phyloP scores from a whole-genome alignment of 2,888 invertebrate species.

The Lithophane socia region DNA sequence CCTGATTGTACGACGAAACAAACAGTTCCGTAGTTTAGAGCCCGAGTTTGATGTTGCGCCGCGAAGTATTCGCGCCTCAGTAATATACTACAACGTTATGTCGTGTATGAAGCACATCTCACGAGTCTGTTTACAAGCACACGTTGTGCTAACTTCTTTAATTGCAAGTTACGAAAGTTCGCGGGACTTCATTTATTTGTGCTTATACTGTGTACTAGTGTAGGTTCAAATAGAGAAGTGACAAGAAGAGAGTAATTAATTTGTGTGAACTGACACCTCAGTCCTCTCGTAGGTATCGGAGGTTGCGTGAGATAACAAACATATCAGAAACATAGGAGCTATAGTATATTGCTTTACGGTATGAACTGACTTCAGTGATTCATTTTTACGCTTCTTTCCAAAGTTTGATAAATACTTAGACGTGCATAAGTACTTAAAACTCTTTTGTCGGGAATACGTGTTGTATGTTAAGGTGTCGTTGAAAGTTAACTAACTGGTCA shows the following conservation, averaged over 20 bases:
- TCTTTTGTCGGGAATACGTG: neutral
- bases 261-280: neutral
- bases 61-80: neutral
- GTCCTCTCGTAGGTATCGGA: no score
- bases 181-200: neutral
- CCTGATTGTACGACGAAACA: neutral
- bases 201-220: neutral
- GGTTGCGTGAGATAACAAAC: neutral
- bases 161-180: neutral
- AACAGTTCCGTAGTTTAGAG: neutral
- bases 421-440: neutral
- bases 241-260: neutral
- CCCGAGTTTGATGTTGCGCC: neutral
- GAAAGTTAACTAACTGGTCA: neutral
- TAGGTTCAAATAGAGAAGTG: neutral
- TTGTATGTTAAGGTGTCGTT: slow-evolving; percentile 9
- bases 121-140: neutral
- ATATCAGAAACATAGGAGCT: neutral
- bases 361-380: neutral
- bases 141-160: neutral
- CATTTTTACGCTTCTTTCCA: neutral
- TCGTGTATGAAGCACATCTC: neutral
- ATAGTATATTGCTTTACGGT: neutral
- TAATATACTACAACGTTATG: neutral
- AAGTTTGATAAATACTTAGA: neutral